These are phyloP conservation scores for Mesocricetus auratus DNA, from an alignment of 2,113 vertebrate genomes.

Conservation along the genomic window DNA sequence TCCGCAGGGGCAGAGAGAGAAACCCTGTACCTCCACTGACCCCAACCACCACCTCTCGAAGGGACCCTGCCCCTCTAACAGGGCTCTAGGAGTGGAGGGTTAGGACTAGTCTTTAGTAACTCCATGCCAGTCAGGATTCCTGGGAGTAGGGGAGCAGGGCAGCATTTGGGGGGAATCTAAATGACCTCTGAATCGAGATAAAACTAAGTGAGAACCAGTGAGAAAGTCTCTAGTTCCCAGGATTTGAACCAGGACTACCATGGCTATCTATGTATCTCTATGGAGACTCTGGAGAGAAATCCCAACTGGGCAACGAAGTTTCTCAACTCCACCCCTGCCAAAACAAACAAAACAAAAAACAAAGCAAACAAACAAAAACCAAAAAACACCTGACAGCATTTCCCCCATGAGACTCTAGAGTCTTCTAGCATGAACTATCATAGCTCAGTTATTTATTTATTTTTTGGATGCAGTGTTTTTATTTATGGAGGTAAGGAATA, in stretches of 20 bases:
- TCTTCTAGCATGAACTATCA: constrained; percentile 5
- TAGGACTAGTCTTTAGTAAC: not conserved
- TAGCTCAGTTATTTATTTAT: not conserved
- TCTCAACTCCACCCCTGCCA: not conserved
- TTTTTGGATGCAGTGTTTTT: not conserved
- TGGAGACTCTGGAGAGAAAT: not conserved
- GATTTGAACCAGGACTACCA: not conserved
- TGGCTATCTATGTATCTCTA: not conserved
- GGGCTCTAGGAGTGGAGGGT: not conserved
- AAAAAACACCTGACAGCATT: constrained; percentile 23
- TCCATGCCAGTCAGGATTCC: not conserved
- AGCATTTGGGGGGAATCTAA: not conserved
- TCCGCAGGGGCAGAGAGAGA: not conserved
- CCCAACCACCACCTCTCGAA: not conserved
- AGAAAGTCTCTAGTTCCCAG: not conserved
- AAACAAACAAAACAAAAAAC: not conserved
- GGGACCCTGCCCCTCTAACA: not conserved
- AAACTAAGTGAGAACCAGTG: not conserved
- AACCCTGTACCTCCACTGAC: not conserved
- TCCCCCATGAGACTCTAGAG: constrained; percentile 38
- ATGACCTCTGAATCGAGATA: not conserved
- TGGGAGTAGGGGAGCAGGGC: not conserved
- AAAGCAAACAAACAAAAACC: too few species aligned
- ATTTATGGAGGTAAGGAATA: not conserved
- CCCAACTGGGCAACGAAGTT: constrained; percentile 30